phyloP scores from a whole-genome alignment of 1,140 invertebrate species.

The Phortica variegata region DNA sequence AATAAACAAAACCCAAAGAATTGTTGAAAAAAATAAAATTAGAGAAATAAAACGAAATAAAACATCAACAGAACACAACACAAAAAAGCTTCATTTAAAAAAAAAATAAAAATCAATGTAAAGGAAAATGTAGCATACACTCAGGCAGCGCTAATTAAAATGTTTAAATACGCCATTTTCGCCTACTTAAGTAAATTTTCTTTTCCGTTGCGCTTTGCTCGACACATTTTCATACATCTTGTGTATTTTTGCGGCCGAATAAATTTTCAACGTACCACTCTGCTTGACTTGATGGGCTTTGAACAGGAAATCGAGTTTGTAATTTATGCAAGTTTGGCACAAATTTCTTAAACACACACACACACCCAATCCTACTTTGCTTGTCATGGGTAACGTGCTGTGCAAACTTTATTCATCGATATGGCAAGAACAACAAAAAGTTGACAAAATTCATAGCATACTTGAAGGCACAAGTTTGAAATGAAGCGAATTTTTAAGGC shows the following conservation, averaged over 20 bases:
- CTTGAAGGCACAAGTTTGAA: background rate
- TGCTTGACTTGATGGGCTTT: background rate
- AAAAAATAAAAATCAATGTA: too few relatives aligned
- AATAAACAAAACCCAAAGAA: too few relatives aligned
- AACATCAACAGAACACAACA: too few relatives aligned
- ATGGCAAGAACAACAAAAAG: conserved; percentile 2
- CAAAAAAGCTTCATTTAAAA: too few relatives aligned
- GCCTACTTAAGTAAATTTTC: background rate
- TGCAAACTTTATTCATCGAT: too few relatives aligned
- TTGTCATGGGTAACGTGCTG: too few relatives aligned
- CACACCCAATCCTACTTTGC: too few relatives aligned
- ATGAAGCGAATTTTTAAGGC: background rate
- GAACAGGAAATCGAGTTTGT: conserved; percentile 21
- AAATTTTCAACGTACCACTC: too few relatives aligned
- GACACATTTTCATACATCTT: conserved; percentile 1
- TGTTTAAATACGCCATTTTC: conserved; percentile 38
- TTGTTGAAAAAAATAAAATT: too few relatives aligned
- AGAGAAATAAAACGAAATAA: too few relatives aligned
- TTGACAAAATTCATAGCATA: conserved; percentile 1
- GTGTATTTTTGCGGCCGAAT: conserved; percentile 1
- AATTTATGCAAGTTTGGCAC: conserved; percentile 29
- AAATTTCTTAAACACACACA: conserved; percentile 12
- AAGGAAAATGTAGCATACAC: too few relatives aligned
- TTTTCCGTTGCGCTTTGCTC: conserved; percentile 1
- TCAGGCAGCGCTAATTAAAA: conserved; percentile 45